Conservation (phyloP, 2,888 invertebrate genomes). For the Polydrusus tereticollis region DNA sequence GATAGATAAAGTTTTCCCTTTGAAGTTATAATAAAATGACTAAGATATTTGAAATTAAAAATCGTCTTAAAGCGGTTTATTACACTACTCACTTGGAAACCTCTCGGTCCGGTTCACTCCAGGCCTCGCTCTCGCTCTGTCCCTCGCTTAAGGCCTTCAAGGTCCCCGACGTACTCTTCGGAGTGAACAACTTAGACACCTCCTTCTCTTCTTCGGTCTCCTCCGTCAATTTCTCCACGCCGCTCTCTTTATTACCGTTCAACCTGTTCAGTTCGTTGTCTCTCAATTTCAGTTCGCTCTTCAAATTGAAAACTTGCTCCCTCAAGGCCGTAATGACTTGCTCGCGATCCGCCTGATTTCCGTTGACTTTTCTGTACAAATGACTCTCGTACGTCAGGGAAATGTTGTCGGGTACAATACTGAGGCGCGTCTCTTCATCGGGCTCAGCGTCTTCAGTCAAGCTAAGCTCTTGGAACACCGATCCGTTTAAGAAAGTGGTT, state of each 20-base stretch:
- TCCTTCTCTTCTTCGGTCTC: constrained; percentile 46
- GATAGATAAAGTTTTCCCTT: too few relatives aligned
- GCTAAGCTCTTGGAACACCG: constrained; percentile 56
- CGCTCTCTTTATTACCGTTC: constrained; percentile 42
- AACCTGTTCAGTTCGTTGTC: constrained; percentile 62
- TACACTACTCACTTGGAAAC: constrained; percentile 75
- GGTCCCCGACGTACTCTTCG: constrained; percentile 35
- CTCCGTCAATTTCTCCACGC: constrained; percentile 50
- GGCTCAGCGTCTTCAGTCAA: constrained; percentile 49
- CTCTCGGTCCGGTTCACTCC: constrained; percentile 88
- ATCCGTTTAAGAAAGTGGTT: constrained; percentile 65
- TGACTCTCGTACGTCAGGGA: constrained; percentile 63
- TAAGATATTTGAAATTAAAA: too few relatives aligned
- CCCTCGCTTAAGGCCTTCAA: constrained; percentile 59
- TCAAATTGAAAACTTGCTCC: constrained; percentile 64
- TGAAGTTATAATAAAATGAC: too few relatives aligned
- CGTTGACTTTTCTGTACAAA: constrained; percentile 53
- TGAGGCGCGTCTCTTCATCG: constrained; percentile 55
- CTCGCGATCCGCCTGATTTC: constrained; percentile 51
- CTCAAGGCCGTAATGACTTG: constrained; percentile 61
- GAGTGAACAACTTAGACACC: constrained; percentile 7
- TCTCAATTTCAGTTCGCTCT: constrained; percentile 62
- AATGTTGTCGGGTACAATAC: constrained; percentile 60
- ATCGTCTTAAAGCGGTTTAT: not conserved
- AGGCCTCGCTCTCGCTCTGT: constrained; percentile 83